A percentile compares a stretch with the other conserved stretches of the same genome.
Evolutionary conservation across 2,113 vertebrate genomes (phyloP).

Genomic region (Microtus ochrogaster): DNA sequence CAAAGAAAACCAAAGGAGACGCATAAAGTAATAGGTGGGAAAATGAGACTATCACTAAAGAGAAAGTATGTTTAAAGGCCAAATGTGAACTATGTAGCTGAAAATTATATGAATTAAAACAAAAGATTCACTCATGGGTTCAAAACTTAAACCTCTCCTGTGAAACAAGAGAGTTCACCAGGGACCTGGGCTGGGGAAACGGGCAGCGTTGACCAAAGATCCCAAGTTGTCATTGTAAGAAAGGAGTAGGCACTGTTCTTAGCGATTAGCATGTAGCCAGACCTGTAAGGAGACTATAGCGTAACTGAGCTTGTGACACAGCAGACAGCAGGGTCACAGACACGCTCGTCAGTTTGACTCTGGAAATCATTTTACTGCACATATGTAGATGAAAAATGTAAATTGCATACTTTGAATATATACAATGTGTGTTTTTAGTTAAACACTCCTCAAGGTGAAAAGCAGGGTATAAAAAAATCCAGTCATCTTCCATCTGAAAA

Average conservation of each 20-base stretch:
- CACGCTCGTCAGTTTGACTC: too few relatives aligned
- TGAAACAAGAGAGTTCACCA: not conserved
- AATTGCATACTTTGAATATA: not conserved
- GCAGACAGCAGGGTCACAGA: not conserved
- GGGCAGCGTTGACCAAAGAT: not conserved
- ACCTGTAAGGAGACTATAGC: not conserved
- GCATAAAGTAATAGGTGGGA: not conserved
- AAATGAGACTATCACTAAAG: not conserved
- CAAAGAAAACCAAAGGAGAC: not conserved
- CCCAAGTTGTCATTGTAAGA: not conserved
- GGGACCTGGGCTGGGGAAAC: not conserved
- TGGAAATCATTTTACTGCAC: not conserved
- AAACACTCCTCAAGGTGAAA: not conserved
- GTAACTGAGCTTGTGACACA: not conserved
- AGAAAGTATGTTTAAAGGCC: not conserved
- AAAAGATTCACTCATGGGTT: not conserved
- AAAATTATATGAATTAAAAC: not conserved
- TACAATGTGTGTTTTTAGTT: not conserved
- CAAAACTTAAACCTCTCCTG: not conserved
- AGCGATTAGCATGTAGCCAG: too few relatives aligned
- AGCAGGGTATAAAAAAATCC: too few relatives aligned
- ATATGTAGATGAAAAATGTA: not conserved
- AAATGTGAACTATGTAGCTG: not conserved
- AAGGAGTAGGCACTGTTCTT: not conserved
- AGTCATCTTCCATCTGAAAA: not conserved